Percentiles rank a stretch among this genome's conserved stretches.
Conservation (phyloP, 2,113 vertebrate species). For the Hemiscyllium ocellatum region DNA sequence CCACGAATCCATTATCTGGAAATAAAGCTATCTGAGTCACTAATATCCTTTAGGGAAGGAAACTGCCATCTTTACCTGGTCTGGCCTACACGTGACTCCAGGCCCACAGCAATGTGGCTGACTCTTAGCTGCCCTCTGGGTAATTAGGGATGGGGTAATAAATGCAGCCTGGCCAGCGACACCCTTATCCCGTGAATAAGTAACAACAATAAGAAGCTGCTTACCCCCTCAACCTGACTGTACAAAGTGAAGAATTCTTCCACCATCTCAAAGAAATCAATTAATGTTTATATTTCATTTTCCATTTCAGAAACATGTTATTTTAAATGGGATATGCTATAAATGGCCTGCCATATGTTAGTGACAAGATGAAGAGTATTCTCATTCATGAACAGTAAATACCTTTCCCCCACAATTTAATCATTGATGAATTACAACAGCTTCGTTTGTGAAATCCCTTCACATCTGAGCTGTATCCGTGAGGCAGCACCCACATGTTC, state of each 20-base stretch:
- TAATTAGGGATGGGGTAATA: no score
- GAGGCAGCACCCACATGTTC: not conserved
- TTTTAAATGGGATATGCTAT: not conserved
- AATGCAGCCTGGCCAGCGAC: no score
- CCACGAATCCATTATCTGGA: no score
- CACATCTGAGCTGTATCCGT: not conserved
- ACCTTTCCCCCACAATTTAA: not conserved
- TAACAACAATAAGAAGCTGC: not conserved
- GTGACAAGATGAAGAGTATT: not conserved
- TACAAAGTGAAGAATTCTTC: not conserved
- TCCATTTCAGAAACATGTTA: not conserved
- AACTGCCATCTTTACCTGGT: no score
- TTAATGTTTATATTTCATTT: not conserved
- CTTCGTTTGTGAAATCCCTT: not conserved
- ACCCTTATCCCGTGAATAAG: no score
- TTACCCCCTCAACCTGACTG: not conserved
- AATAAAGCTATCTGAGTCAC: no score
- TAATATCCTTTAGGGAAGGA: no score
- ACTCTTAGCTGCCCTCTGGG: no score
- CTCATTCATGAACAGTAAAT: not conserved
- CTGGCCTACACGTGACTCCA: no score
- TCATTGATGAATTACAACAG: not conserved
- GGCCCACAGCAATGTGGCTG: no score
- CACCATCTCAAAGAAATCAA: not conserved
- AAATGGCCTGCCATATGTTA: not conserved